Conservation (phyloP, 2,797 vertebrate species). For the Galaxias olidus region DNA sequence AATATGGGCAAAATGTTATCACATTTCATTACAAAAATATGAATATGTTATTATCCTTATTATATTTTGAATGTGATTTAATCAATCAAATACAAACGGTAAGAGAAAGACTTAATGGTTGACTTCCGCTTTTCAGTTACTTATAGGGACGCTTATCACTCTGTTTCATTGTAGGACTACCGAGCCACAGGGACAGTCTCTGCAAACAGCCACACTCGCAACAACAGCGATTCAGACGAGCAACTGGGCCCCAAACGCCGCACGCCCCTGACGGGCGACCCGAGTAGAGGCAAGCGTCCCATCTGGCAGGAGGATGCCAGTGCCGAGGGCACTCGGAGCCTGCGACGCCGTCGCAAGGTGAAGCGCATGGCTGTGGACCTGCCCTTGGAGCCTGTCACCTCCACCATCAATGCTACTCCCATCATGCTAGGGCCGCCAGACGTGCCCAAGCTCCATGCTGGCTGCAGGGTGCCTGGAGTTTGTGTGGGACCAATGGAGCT, state of each 20-base stretch:
- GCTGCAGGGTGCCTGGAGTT: constrained; percentile 73
- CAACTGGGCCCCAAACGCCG: constrained; percentile 91
- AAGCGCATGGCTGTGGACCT: constrained; percentile 97
- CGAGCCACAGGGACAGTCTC: constrained; percentile 73
- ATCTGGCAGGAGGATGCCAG: constrained; percentile 90
- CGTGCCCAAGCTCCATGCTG: constrained; percentile 79
- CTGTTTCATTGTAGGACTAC: constrained; percentile 78
- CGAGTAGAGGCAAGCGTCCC: constrained; percentile 83
- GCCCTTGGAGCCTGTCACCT: constrained; percentile 75
- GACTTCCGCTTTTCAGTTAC: not conserved
- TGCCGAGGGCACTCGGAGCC: constrained; percentile 79
- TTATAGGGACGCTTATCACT: not conserved
- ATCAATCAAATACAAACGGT: no score
- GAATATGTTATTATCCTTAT: no score
- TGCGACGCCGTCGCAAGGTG: constrained; percentile 90
- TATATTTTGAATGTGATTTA: no score
- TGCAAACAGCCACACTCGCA: constrained; percentile 80
- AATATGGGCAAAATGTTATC: no score
- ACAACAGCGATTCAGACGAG: constrained; percentile 96
- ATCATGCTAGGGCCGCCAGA: constrained; percentile 76
- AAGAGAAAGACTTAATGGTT: no score
- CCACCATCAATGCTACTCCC: constrained; percentile 50
- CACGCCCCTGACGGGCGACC: constrained; percentile 79
- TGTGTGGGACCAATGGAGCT: constrained; percentile 66
- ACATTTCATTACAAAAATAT: no score